Base-by-base conservation (phyloP, 2,888 invertebrate species). In the Yponomeuta evonymella region DNA sequence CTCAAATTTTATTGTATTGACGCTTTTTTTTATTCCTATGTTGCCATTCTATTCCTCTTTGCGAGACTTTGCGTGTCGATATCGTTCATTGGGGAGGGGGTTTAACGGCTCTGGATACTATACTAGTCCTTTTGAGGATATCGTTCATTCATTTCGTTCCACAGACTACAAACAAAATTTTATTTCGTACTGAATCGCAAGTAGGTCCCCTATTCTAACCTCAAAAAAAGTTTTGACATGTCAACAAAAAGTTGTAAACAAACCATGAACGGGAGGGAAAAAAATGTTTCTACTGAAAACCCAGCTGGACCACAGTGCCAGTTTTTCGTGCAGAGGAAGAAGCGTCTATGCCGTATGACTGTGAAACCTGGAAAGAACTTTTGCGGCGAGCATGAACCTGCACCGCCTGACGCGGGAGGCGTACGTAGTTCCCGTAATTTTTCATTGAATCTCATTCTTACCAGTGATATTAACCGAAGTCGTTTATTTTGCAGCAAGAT, bases 261-360 rank as follows among this genome's bases (percentile, higher is more conserved):
- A 62, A 69, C 43, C 63, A 64, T 58, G 51, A 70, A 70, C 36
- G 30, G 1, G 30, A 9, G 30, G 4, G 33, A n/a, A 63, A 58
- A 62, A n/a, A 43, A 6, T 58, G 15, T 15, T 15, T 58, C 51
- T 58, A 15, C 36, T 65, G 58, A 70, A 65, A 23, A 64, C 11
- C n/a, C 10, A 64, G 58, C 15, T 15, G 48, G n/a, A 33, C 84
- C 84, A 62, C 94, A 92, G 75, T 95, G 95, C 77, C 93, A 94
- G 72, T 94, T 93, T 84, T 96, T 94, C 81, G 95, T 96, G 0
- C 78, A 90, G 58, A 91, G 95, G 43, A 96, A 96, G 77, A 95
- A 95, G 79, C 93, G 96, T 2, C 93, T 93, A 74, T 96, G 96
- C 79, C 95, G 95, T 75, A 96, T 96, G 96, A 94, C 95, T 0